phyloP scores from a whole-genome alignment of 1,140 invertebrate genomes.

The Neodiprion virginianus region DNA sequence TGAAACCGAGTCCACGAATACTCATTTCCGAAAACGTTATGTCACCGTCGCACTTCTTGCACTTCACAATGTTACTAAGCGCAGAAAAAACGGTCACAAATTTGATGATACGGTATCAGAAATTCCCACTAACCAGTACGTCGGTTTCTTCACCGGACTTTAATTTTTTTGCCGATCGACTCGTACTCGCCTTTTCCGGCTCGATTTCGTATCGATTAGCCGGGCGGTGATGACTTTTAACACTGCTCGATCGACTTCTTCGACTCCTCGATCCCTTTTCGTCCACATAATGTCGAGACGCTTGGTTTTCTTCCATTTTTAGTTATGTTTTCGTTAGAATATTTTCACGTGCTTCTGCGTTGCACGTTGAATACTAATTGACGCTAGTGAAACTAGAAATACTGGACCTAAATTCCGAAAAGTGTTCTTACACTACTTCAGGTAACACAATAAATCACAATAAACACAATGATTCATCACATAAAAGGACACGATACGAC shows the following conservation, averaged over 20 bases:
- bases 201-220: neutral
- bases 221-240: conserved; percentile 5
- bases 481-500: no score
- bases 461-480: no score
- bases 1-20: conserved; percentile 18
- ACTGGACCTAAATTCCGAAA: neutral
- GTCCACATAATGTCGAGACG: conserved; percentile 13
- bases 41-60: conserved; percentile 16
- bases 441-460: no score
- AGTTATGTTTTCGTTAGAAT: conserved; percentile 12
- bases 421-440: neutral
- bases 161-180: no score
- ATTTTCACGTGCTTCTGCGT: conserved; percentile 17
- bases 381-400: conserved; percentile 14
- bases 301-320: conserved; percentile 6
- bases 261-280: conserved; percentile 13
- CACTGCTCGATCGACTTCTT: conserved; percentile 15
- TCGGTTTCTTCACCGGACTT: neutral
- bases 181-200: no score
- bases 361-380: conserved; percentile 4
- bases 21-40: conserved; percentile 8
- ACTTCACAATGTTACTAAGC: conserved; percentile 9
- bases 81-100: conserved; percentile 19
- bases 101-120: conserved; percentile 17
- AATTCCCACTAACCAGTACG: conserved; percentile 10